phyloP scores from a whole-genome alignment of 2,888 invertebrate species.

The Petrolisthes cinctipes region DNA sequence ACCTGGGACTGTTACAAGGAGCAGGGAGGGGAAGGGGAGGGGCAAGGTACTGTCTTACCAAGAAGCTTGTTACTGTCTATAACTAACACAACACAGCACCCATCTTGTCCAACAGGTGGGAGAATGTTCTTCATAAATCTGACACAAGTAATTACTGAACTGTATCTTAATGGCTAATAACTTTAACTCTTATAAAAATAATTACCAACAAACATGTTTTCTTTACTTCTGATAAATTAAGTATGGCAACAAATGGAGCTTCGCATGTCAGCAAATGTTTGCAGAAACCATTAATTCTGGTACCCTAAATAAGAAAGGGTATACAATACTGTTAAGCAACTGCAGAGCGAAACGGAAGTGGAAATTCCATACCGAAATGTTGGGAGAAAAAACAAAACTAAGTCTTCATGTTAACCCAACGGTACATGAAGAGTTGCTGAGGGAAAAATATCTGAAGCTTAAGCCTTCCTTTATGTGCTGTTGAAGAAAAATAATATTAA shows the following conservation, averaged over 20 bases:
- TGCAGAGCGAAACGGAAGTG: background rate
- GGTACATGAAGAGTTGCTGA: no score
- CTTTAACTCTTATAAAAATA: background rate
- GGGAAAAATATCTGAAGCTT: no score
- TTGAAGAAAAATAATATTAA: background rate
- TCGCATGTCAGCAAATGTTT: background rate
- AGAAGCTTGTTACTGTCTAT: background rate
- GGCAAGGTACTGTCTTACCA: background rate
- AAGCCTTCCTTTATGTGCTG: background rate
- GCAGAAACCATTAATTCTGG: background rate
- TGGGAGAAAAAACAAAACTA: background rate
- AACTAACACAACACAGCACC: background rate
- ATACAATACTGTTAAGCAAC: background rate
- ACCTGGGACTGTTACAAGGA: background rate
- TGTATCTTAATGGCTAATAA: no score
- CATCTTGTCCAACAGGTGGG: background rate
- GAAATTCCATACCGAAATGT: conserved; percentile 21
- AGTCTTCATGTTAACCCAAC: background rate
- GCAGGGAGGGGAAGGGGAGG: background rate
- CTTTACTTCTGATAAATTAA: background rate
- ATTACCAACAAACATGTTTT: background rate
- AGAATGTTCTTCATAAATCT: background rate
- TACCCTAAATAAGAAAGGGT: background rate
- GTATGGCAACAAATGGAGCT: conserved; percentile 3
- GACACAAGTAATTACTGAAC: background rate